A percentile compares a stretch with the other conserved stretches of the same genome.
Evolutionary conservation across 2,113 vertebrate species (phyloP).

Genomic region (Myxocyprinus asiaticus): DNA sequence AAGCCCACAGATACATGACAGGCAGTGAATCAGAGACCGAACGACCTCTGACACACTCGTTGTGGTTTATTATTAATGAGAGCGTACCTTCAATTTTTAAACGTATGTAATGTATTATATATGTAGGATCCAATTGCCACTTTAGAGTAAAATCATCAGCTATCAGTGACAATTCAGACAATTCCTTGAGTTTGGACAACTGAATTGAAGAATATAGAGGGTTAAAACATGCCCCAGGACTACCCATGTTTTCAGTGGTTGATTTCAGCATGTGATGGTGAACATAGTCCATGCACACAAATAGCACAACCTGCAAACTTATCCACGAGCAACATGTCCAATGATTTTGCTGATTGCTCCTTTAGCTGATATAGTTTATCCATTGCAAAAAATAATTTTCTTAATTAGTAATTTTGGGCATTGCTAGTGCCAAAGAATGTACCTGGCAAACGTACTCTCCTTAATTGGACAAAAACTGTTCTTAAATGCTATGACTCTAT

Average conservation of each 20-base stretch:
- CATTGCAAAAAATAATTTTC: too few relatives aligned
- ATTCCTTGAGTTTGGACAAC: background rate
- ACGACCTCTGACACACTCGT: conserved; percentile 19
- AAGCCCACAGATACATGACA: background rate
- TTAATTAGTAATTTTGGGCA: background rate
- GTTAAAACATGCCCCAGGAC: conserved; percentile 8
- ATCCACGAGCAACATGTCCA: too few relatives aligned
- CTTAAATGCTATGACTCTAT: too few relatives aligned
- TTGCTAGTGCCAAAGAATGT: background rate
- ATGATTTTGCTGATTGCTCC: too few relatives aligned
- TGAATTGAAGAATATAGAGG: background rate
- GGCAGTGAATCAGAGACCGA: conserved; percentile 20
- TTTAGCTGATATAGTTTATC: too few relatives aligned
- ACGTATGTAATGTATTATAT: conserved; percentile 25
- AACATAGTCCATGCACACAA: background rate
- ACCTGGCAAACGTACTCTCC: background rate
- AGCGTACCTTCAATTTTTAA: conserved; percentile 38
- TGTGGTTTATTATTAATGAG: conserved; percentile 44
- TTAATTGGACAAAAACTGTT: too few relatives aligned
- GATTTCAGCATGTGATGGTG: background rate
- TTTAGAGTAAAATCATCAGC: conserved; percentile 18
- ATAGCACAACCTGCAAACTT: too few relatives aligned
- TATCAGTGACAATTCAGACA: background rate
- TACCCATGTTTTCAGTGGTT: background rate
- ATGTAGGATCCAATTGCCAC: conserved; percentile 28